Conservation (phyloP, 2,113 vertebrate genomes). For the Ammodytes marinus region DNA sequence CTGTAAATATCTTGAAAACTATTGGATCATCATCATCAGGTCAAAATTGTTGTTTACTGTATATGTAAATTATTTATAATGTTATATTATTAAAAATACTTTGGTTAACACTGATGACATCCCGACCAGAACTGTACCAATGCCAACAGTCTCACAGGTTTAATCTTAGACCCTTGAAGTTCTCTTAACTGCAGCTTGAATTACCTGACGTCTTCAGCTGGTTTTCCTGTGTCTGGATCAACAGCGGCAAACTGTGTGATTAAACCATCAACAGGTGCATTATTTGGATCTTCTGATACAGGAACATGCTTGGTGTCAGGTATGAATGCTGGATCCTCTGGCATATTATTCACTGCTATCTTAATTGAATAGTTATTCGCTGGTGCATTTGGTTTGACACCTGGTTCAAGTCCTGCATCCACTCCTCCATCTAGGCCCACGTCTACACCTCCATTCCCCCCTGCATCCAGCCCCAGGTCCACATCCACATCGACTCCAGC, state of each 20-base stretch:
- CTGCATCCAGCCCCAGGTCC: background rate
- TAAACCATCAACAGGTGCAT: conserved; percentile 64
- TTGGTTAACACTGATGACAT: background rate
- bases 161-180: background rate
- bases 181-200: conserved; percentile 16
- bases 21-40: conserved; percentile 2
- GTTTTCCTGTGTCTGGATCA: conserved; percentile 88
- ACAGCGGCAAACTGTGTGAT: conserved; percentile 85
- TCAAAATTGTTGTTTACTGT: background rate
- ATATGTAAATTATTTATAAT: too few relatives aligned
- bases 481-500: rapidly evolving
- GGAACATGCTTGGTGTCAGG: conserved; percentile 79
- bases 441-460: background rate
- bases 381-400: conserved; percentile 31
- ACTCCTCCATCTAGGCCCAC: conserved; percentile 25
- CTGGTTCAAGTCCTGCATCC: conserved; percentile 41
- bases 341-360: conserved; percentile 87
- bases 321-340: conserved; percentile 86
- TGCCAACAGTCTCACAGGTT: background rate
- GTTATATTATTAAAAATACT: background rate
- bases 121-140: background rate
- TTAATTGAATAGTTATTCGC: conserved; percentile 77
- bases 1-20: background rate
- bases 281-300: conserved; percentile 78
- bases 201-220: conserved; percentile 89